These are phyloP conservation scores for Hypomecis atomaria DNA, from an alignment of 2,888 invertebrate species.

Conservation along the genomic window DNA sequence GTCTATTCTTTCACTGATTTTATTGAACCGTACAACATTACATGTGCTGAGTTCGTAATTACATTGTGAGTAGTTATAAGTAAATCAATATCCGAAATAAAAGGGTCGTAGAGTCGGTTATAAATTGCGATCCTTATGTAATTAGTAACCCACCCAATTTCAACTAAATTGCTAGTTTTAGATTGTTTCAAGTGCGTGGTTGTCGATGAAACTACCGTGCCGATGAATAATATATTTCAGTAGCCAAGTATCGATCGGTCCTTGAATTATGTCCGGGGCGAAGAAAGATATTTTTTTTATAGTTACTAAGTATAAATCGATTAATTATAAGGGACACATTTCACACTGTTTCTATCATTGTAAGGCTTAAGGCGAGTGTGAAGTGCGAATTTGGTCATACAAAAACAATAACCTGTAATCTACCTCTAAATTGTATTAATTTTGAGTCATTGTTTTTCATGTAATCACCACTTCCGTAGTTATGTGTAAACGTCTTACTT, in stretches of 20 bases:
- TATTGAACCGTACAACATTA: too few relatives aligned
- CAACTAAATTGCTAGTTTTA: conserved; percentile 20
- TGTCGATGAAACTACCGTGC: conserved; percentile 14
- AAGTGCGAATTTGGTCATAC: too few relatives aligned
- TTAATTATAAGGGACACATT: too few relatives aligned
- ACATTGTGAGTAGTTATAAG: background rate
- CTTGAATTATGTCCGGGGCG: conserved; percentile 12
- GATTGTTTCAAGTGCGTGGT: conserved; percentile 20
- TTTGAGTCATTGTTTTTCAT: too few relatives aligned
- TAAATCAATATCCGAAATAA: conserved; percentile 10
- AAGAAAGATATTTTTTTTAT: conserved; percentile 9
- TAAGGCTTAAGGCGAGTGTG: too few relatives aligned
- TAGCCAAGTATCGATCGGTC: conserved; percentile 21
- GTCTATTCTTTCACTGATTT: too few relatives aligned
- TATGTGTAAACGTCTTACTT: too few relatives aligned
- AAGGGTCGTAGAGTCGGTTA: conserved; percentile 3
- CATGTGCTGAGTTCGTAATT: background rate
- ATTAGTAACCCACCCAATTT: conserved; percentile 11
- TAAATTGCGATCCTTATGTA: conserved; percentile 12
- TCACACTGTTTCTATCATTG: too few relatives aligned
- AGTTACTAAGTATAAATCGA: background rate
- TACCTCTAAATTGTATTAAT: too few relatives aligned
- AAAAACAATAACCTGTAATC: too few relatives aligned
- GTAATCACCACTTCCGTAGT: too few relatives aligned
- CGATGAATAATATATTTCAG: conserved; percentile 28